Evolutionary conservation across 2,797 vertebrate species (phyloP), one percentile per base, ranked within the genome.

Genomic region (Telmatherina bonti): DNA sequence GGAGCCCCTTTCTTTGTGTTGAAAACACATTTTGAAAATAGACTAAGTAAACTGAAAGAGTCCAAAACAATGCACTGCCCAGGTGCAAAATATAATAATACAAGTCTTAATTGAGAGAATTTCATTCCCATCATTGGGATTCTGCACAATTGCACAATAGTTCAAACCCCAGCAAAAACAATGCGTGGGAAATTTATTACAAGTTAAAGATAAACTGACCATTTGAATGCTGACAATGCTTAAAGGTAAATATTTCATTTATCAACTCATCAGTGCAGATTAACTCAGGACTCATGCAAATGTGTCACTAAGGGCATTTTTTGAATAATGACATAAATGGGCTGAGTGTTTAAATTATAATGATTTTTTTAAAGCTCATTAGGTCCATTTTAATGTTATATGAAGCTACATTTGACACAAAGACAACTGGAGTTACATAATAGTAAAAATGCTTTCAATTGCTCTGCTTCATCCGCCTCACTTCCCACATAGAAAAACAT

Each of bases 281-380:
- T 63, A 79, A 77, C 18, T 20, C 5, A 18, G 20, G n/a, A 60
- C 9, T 66, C 45, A 65, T 61, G 36, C 20, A 59, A 74, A 49
- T 74, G 76, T 74, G 62, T 78, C 73, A 71, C 67, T 64, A 18
- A 62, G 57, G 29, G 69, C 57, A 76, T 80, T 72, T 70, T 79
- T 53, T 58, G 67, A 67, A 78, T 78, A 74, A 79, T 77, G 36
- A 81, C 68, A 83, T 69, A 71, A 80, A 84, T 76, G 81, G 67
- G 70, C 56, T 64, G 54, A 57, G 70, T 68, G 67, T 60, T 68
- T 72, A 64, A 80, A 76, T 78, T 59, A 51, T 66, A 78, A 87
- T 77, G 55, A 80, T 74, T 77, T 27, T 67, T 62, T 55, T 64
- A 78, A 80, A 85, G 74, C 72, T 84, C 75, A 86, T 83, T 80